Percentiles rank a stretch among this genome's conserved stretches.
phyloP scores from a whole-genome alignment of 2,113 vertebrate species.

The Coregonus clupeaformis region DNA sequence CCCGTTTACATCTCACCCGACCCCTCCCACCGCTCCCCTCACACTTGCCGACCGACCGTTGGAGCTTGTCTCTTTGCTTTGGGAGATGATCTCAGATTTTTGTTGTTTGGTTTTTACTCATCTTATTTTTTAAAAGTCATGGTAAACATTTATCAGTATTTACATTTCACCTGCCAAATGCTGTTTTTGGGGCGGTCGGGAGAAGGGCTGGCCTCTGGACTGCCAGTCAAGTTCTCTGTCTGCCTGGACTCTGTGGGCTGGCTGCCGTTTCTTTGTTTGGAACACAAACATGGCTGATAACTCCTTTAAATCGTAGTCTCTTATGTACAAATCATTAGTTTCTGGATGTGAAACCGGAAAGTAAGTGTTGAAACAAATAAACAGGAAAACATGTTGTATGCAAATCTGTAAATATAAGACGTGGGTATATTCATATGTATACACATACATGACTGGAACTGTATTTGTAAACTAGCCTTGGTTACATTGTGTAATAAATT shows the following conservation, averaged over 20 bases:
- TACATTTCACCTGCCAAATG: constrained; percentile 73
- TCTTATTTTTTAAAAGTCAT: constrained; percentile 45
- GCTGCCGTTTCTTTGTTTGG: constrained; percentile 52
- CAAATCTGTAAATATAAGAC: constrained; percentile 75
- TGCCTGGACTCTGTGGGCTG: constrained; percentile 48
- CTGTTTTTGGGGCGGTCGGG: constrained; percentile 63
- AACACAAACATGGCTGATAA: constrained; percentile 53
- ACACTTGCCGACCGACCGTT: constrained; percentile 7
- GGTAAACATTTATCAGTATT: constrained; percentile 76
- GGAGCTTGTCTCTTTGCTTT: constrained; percentile 47
- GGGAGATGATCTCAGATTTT: constrained; percentile 58
- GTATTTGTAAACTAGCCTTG: constrained; percentile 80
- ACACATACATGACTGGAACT: constrained; percentile 73
- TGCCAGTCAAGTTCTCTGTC: constrained; percentile 58
- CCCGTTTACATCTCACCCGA: neutral
- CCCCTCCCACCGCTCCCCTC: neutral
- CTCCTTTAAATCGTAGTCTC: constrained; percentile 43
- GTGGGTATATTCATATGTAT: constrained; percentile 69
- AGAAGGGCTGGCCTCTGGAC: constrained; percentile 88
- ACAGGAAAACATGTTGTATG: constrained; percentile 71
- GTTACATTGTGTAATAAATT: constrained; percentile 80
- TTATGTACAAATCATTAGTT: constrained; percentile 65
- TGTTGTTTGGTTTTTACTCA: constrained; percentile 33
- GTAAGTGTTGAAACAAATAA: constrained; percentile 54
- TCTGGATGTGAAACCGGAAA: constrained; percentile 48